Conservation (phyloP, 2,797 vertebrate species). For the Merluccius polli region DNA sequence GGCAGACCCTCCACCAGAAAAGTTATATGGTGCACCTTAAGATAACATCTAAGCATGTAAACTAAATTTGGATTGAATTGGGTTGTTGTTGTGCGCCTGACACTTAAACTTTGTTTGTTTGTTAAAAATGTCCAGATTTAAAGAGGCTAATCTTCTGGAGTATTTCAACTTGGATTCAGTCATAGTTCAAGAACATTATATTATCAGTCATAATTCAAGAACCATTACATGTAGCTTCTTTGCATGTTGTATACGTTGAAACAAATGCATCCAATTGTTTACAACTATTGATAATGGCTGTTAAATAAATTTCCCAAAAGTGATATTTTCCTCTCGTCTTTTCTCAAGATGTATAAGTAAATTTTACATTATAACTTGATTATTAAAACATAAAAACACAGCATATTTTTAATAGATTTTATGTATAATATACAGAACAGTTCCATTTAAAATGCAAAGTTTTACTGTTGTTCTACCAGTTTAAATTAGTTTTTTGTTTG, state of each 20-base stretch:
- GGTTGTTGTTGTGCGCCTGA: no score
- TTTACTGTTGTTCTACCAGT: constrained; percentile 18
- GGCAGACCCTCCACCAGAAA: no score
- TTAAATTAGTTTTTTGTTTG: no score
- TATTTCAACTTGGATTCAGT: neutral
- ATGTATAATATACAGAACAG: constrained; percentile 21
- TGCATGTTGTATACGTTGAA: neutral
- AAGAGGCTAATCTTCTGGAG: neutral
- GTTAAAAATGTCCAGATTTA: constrained; percentile 4
- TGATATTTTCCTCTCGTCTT: constrained; percentile 9
- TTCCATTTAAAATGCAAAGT: constrained; percentile 25
- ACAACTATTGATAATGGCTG: constrained; percentile 2
- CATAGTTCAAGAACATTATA: neutral
- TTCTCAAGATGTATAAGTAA: constrained; percentile 16
- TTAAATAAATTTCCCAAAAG: constrained; percentile 4
- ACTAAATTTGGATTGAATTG: no score
- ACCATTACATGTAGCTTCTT: neutral
- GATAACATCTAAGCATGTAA: no score
- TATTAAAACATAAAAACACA: constrained; percentile 3
- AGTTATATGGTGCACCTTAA: no score
- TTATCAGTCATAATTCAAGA: no score
- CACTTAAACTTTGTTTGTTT: no score
- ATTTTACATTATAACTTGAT: constrained; percentile 4
- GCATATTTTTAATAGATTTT: neutral
- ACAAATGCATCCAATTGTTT: neutral